phyloP scores from a whole-genome alignment of 2,888 invertebrate genomes.

The Lycia hirtaria region DNA sequence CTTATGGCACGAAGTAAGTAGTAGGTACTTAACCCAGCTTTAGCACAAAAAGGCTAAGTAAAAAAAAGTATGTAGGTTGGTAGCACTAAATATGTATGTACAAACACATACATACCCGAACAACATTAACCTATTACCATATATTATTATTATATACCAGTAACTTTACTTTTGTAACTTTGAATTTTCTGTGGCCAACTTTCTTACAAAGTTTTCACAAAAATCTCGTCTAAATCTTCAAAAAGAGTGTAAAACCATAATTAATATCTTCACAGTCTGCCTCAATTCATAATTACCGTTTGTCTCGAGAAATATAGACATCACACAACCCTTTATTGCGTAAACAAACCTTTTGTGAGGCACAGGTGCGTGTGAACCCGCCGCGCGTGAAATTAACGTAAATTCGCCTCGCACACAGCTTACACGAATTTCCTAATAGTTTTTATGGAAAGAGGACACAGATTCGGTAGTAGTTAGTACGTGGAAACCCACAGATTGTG shows the following conservation, averaged over 20 bases:
- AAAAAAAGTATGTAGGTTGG: too few relatives aligned
- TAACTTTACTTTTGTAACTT: too few relatives aligned
- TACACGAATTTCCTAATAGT: constrained; percentile 1
- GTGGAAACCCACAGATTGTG: not conserved
- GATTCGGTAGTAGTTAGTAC: constrained; percentile 6
- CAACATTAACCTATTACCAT: too few relatives aligned
- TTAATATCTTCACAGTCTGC: constrained; percentile 4
- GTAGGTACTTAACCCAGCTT: too few relatives aligned
- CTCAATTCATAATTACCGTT: constrained; percentile 27
- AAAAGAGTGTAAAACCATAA: not conserved
- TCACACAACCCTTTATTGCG: constrained; percentile 58
- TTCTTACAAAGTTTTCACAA: too few relatives aligned
- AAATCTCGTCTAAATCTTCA: not conserved
- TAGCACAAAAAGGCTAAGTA: too few relatives aligned
- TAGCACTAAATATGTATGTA: too few relatives aligned
- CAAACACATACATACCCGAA: too few relatives aligned
- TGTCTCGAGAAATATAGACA: constrained; percentile 43
- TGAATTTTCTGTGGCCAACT: too few relatives aligned
- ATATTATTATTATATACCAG: too few relatives aligned
- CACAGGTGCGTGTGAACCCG: constrained; percentile 78
- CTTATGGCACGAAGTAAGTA: too few relatives aligned
- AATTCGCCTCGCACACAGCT: constrained; percentile 60
- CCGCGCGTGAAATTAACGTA: constrained; percentile 81
- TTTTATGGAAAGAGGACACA: not conserved
- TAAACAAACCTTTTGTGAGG: constrained; percentile 64